Conservation (phyloP, 2,888 invertebrate genomes). For the Oscheius sp. region DNA sequence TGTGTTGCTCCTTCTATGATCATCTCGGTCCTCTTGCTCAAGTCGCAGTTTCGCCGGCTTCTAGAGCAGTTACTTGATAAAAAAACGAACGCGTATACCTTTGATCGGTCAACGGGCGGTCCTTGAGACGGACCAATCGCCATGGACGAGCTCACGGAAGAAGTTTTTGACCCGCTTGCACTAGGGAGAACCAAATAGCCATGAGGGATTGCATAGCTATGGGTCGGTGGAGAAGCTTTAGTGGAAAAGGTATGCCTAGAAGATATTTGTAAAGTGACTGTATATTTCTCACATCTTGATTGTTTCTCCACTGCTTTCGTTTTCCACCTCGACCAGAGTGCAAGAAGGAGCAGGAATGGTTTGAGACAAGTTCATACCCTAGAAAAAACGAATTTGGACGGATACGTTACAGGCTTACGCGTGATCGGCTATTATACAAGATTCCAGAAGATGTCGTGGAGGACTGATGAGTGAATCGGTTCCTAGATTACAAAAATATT, state of each 20-base stretch:
- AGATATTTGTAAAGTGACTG: not conserved
- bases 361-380: constrained; percentile 25
- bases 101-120: constrained; percentile 34
- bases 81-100: not conserved
- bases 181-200: constrained; percentile 17
- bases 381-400: not conserved
- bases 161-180: constrained; percentile 28
- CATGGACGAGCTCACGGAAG: constrained; percentile 35
- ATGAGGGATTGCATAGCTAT: not conserved
- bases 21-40: constrained; percentile 16
- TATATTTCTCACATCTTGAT: constrained; percentile 23
- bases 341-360: constrained; percentile 19
- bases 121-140: constrained; percentile 25
- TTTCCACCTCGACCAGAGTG: constrained; percentile 28
- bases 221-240: not conserved
- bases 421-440: constrained; percentile 14
- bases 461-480: constrained; percentile 7
- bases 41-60: constrained; percentile 31
- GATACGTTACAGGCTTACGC: not conserved
- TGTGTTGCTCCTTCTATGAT: not conserved
- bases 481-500: not conserved
- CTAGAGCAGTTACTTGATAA: not conserved
- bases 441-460: not conserved
- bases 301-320: constrained; percentile 35
- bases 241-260: constrained; percentile 19